Percentiles rank a stretch among this genome's conserved stretches.
These are phyloP conservation scores for Andrena bucephala DNA, from an alignment of 2,888 invertebrate species.

Conservation along the genomic window DNA sequence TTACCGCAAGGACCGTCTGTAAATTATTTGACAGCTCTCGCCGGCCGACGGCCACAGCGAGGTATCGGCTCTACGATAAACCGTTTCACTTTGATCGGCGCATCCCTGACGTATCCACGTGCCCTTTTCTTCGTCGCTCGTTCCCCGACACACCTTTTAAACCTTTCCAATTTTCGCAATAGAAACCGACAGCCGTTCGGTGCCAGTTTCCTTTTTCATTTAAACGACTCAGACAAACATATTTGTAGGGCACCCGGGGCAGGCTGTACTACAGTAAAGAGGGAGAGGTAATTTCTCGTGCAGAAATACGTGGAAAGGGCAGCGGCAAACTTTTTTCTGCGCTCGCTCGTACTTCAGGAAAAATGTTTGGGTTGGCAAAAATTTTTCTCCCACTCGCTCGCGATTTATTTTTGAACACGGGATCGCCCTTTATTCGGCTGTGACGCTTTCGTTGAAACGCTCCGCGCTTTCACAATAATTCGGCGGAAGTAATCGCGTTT, in stretches of 20 bases:
- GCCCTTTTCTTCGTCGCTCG: too few species aligned
- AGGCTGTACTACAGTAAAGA: not conserved
- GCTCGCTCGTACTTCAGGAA: not conserved
- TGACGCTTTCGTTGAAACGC: too few species aligned
- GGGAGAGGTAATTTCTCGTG: not conserved
- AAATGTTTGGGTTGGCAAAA: not conserved
- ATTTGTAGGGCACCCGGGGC: not conserved
- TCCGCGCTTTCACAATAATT: too few species aligned
- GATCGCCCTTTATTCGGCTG: too few species aligned
- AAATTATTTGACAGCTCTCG: constrained; percentile 36
- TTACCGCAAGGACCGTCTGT: constrained; percentile 17
- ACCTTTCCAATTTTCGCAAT: too few species aligned
- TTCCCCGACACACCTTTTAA: too few species aligned
- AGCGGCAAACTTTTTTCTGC: not conserved
- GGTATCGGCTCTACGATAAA: not conserved
- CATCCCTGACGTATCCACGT: too few species aligned
- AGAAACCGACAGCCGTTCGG: too few species aligned
- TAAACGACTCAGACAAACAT: not conserved
- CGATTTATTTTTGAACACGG: too few species aligned
- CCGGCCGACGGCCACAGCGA: not conserved
- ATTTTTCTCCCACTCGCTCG: too few species aligned
- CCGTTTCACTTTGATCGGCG: not conserved
- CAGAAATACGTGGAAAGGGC: not conserved
- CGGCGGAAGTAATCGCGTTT: too few species aligned
- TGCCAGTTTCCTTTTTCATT: not conserved